Evolutionary conservation across 2,888 invertebrate species (phyloP), one percentile per base, ranked within the genome.

Genomic region (Chrysolina americana): DNA sequence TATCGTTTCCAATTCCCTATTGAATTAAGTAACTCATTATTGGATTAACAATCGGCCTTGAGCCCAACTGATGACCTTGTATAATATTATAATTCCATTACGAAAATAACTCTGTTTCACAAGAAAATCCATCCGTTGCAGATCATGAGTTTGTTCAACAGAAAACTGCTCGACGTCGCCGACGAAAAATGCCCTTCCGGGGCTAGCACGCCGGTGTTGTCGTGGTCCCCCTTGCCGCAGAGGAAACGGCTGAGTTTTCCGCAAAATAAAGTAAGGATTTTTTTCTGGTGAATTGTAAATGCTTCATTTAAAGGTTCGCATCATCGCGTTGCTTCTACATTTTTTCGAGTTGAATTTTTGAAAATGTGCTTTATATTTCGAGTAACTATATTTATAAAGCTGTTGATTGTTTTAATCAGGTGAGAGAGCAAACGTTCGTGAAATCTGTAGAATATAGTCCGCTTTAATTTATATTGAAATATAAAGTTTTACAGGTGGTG

Each of bases 181-280:
- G 56, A 65, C 44, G 71, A 71, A 65, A 48, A 71, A 41, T 36
- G 69, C 44, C 70, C 75, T 19, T 74, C 74, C 5, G 76, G 76
- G n/a, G n/a, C 48, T 21, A 66, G 70, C 21, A 75, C 80, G 41
- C 81, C 80, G 9, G 78, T 83, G 50, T 84, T 84, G 72, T 65
- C 80, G 17, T 83, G 84, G 84, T 82, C 84, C 15, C 85, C 85
- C 2, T 65, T 84, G 44, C 84, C 85, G 10, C 78, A 75, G 65
- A 78, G 80, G 70, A 81, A 79, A 74, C 76, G 77, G 28, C 71
- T 83, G 41, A 73, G 74, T 76, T 81, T 81, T 53, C 74, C 78
- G 15, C 59, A 78, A 56, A 81, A 76, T 62, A 65, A 76, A 66
- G 82, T 80, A 78, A 74, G 73, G 70, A 13, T 8, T 15, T 65